phyloP scores from a whole-genome alignment of 2,888 invertebrate genomes.

The Allacma fusca region DNA sequence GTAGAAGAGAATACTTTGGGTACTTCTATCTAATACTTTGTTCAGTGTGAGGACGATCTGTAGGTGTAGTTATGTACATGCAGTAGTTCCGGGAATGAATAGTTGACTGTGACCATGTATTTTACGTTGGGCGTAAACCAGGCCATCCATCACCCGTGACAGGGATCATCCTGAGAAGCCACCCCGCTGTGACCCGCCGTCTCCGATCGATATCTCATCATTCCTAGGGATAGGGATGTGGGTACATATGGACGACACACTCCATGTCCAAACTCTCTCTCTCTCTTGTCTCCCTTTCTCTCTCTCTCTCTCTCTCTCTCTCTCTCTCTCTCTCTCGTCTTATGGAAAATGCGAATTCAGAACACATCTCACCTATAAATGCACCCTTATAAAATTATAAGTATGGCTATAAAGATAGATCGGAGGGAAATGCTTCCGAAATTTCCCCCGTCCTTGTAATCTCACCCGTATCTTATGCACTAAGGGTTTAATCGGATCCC shows the following conservation, averaged over 20 bases:
- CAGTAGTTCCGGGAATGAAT: conserved; percentile 10
- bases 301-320: neutral
- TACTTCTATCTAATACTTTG: neutral
- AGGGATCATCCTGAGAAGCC: conserved; percentile 61
- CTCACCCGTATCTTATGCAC: no score
- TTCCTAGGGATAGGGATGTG: conserved; percentile 28
- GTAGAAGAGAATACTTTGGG: neutral
- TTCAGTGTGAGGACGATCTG: neutral
- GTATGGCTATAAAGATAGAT: neutral
- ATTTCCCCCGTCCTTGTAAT: neutral
- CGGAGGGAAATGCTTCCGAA: neutral
- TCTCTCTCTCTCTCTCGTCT: neutral
- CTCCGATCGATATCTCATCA: conserved; percentile 60
- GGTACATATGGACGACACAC: neutral
- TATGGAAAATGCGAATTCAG: conserved; percentile 28
- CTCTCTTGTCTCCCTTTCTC: neutral
- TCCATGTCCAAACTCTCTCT: conserved; percentile 12
- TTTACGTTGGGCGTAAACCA: conserved; percentile 57
- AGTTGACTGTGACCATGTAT: conserved; percentile 32
- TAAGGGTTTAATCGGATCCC: no score
- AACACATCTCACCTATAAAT: conserved; percentile 42
- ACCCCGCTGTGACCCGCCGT: conserved; percentile 58
- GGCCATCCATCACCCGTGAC: conserved; percentile 61
- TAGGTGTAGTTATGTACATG: neutral
- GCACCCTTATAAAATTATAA: conserved; percentile 11